phyloP scores from a whole-genome alignment of 2,113 vertebrate genomes.

The Tautogolabrus adspersus region DNA sequence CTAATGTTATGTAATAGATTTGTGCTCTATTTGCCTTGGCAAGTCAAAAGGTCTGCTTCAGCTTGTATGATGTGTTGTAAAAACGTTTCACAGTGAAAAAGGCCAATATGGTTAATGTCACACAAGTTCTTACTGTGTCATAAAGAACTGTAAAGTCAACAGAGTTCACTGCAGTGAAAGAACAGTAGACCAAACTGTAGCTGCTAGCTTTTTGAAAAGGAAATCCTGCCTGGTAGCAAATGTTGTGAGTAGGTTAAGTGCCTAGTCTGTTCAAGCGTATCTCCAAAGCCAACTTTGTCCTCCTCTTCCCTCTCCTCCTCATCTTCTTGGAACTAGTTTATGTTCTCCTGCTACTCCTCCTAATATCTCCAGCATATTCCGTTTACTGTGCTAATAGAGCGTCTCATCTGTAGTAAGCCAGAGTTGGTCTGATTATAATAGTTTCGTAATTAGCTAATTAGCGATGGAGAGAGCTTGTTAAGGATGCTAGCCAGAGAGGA shows the following conservation, averaged over 20 bases:
- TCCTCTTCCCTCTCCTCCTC: not conserved
- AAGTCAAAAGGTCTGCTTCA: too few relatives aligned
- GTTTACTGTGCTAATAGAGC: slow-evolving; percentile 51
- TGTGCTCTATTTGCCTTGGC: too few relatives aligned
- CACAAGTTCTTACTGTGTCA: too few relatives aligned
- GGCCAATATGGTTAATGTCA: too few relatives aligned
- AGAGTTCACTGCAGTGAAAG: too few relatives aligned
- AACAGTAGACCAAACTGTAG: too few relatives aligned
- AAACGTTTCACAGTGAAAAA: too few relatives aligned
- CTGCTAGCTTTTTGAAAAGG: not conserved
- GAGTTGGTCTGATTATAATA: slow-evolving; percentile 56
- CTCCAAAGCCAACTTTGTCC: not conserved
- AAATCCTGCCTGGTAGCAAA: not conserved
- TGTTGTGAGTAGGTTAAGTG: not conserved
- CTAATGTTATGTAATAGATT: too few relatives aligned
- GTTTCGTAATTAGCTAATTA: slow-evolving; percentile 72
- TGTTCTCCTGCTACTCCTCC: not conserved
- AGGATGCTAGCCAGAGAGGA: slow-evolving; percentile 63
- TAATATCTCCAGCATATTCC: slow-evolving; percentile 7
- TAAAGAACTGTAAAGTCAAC: too few relatives aligned
- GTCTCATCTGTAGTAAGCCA: slow-evolving; percentile 40
- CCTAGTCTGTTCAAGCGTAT: not conserved
- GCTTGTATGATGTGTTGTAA: too few relatives aligned
- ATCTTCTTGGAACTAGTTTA: not conserved
- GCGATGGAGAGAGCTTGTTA: slow-evolving; percentile 46